These are phyloP conservation scores for Lepidocyrtinus sp. DNA, from an alignment of 2,888 invertebrate species.

Conservation along the genomic window DNA sequence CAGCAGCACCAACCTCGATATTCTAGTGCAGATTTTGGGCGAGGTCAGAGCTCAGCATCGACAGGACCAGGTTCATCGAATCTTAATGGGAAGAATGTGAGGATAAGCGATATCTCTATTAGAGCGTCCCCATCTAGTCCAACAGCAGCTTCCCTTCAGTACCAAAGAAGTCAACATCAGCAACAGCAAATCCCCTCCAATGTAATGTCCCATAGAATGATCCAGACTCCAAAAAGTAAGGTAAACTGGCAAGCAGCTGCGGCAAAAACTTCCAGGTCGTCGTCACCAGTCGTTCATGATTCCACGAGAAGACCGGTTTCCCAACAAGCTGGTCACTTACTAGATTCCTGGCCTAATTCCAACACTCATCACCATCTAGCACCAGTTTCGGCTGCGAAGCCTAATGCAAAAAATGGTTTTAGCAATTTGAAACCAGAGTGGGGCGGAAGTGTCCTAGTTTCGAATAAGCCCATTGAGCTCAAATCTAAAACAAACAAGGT, in stretches of 20 bases:
- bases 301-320: conserved; percentile 65
- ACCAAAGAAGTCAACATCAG: conserved; percentile 26
- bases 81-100: conserved; percentile 34
- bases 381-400: conserved; percentile 45
- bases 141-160: not conserved
- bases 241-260: conserved; percentile 25
- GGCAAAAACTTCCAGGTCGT: conserved; percentile 19
- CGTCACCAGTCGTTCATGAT: conserved; percentile 41
- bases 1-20: conserved; percentile 37
- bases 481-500: conserved; percentile 2
- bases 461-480: conserved; percentile 54
- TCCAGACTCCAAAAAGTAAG: conserved; percentile 30
- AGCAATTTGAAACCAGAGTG: conserved; percentile 43
- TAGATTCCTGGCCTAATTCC: conserved; percentile 69
- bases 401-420: conserved; percentile 10
- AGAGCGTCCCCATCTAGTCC: conserved; percentile 41
- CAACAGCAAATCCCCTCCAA: conserved; percentile 29
- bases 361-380: conserved; percentile 69
- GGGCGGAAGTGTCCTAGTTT: conserved; percentile 45
- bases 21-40: conserved; percentile 41
- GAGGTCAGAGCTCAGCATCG: not conserved
- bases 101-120: conserved; percentile 37
- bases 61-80: conserved; percentile 14
- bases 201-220: conserved; percentile 23
- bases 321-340: conserved; percentile 68